Base-by-base conservation (phyloP, 2,113 vertebrate species). In the Poeciliopsis occidentalis region DNA sequence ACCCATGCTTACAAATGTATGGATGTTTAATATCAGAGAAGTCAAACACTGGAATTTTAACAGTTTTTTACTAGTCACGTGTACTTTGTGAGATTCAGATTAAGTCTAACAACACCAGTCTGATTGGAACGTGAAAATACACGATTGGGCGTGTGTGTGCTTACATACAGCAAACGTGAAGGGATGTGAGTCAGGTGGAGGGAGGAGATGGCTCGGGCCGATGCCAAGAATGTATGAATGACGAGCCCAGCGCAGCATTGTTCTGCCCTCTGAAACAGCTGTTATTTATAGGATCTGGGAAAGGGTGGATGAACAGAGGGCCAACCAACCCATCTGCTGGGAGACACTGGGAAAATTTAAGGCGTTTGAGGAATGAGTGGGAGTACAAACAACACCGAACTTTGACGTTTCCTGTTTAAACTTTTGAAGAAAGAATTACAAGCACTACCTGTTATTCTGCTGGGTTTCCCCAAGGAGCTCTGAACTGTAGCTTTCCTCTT, bases 211-310 rank as follows among this genome's bases (percentile, higher is more conserved):
- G 37, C 66, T 75, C n/a, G 54, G 81, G 39, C 68, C 3, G 0
- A 37, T 62, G 79, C 88, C 86, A 88, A 76, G 90, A 91, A 91
- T 88, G 86, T 80, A 71, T 89, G 83, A 90, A 88, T 89, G 83
- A 80, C 76, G 75, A 88, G 85, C 65, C 69, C 67, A 81, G 83
- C 34, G n/a, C 63, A 63, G 78, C 80, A 90, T 93, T 89, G 87
- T 88, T 88, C 80, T 83, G 77, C 74, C 71, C 70, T 78, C 63
- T 84, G 66, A 77, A 90, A 88, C 78, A 83, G 71, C 68, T 85
- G 85, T 86, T 93, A 94, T 93, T 92, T 91, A 89, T 92, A 93
- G 92, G 60, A 78, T 86, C 84, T 88, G 79, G 79, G 75, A 88
- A 90, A 83, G 83, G 80, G 79, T 85, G 79, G 77, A 74, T 62